A percentile compares a stretch with the other conserved stretches of the same genome.
Evolutionary conservation across 2,797 vertebrate species (phyloP).

Genomic region (Sternotherus odoratus): DNA sequence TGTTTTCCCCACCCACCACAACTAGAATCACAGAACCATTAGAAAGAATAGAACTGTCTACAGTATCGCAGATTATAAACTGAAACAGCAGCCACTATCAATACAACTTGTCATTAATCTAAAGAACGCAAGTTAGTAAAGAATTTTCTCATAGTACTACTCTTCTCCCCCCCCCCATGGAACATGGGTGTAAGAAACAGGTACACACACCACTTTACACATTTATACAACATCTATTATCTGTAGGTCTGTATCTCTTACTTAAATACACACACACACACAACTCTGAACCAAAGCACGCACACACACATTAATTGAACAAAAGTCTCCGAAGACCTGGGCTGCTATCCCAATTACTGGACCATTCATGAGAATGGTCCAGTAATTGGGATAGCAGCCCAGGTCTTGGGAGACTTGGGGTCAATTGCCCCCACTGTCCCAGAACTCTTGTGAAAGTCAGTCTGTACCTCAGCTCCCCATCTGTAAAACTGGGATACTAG

Average conservation of each 20-base stretch:
- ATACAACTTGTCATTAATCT: neutral
- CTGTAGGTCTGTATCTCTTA: too few relatives aligned
- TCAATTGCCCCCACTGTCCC: neutral
- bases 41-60: neutral
- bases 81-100: conserved; percentile 8
- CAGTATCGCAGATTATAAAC: conserved; percentile 24
- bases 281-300: too few relatives aligned
- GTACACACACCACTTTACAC: neutral
- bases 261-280: too few relatives aligned
- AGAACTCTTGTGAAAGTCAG: neutral
- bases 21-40: conserved; percentile 1
- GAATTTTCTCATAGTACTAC: neutral
- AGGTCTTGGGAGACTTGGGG: neutral
- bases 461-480: neutral
- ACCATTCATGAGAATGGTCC: too few relatives aligned
- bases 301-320: too few relatives aligned
- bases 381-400: neutral
- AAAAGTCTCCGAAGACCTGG: too few relatives aligned
- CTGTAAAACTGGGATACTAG: neutral
- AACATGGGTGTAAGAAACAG: neutral
- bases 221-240: neutral
- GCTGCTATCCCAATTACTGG: too few relatives aligned
- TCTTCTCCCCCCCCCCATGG: neutral
- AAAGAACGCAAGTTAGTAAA: neutral
- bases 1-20: neutral